Base-by-base conservation (phyloP, 2,797 vertebrate genomes). In the Avahi laniger region DNA sequence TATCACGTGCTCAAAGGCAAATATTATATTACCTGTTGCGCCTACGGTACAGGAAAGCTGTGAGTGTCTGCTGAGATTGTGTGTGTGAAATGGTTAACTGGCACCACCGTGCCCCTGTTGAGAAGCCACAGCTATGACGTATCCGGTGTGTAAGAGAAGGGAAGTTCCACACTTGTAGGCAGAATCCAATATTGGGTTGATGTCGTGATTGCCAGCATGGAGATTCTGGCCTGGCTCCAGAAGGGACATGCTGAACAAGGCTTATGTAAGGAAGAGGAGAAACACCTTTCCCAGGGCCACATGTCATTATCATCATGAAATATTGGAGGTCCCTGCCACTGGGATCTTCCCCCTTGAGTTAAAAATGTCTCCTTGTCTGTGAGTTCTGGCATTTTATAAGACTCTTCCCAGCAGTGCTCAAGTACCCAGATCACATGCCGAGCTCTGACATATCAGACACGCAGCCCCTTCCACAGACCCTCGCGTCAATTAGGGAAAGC, bases 351-450 rank as follows among this genome's bases (percentile, higher is more conserved):
- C 17, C 10, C n/a, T 93, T 69, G 54, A 20, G 22, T 52, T 96
- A 73, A 86, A 95, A 82, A 73, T n/a, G 8, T 83, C n/a, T 10
- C 41, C 50, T 70, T 86, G 15, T 24, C 83, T 52, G 18, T 59
- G 35, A 83, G n/a, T 63, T 50, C 35, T 61, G 91, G 26, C 33
- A 11, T 81, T 87, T 89, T 83, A 28, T 17, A 48, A 79, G 63
- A 61, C 30, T 73, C 28, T 79, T 52, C 30, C 59, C 8, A n/a
- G 28, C 79, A 79, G 75, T 48, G 15, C 26, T n/a, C 54, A 92
- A 80, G 63, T 7, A 33, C 52, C 22, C 11, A 67, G 12, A 24
- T 28, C 10, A 52, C 4, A 33, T n/a, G 67, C 33, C 54, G 10
- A 54, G 22, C 65, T 54, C 46, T 5, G 10, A 4, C 5, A 7